Evolutionary conservation across 2,113 vertebrate species (phyloP), one percentile per base, ranked within the genome.

Genomic region (Anarhynchus alexandrinus): DNA sequence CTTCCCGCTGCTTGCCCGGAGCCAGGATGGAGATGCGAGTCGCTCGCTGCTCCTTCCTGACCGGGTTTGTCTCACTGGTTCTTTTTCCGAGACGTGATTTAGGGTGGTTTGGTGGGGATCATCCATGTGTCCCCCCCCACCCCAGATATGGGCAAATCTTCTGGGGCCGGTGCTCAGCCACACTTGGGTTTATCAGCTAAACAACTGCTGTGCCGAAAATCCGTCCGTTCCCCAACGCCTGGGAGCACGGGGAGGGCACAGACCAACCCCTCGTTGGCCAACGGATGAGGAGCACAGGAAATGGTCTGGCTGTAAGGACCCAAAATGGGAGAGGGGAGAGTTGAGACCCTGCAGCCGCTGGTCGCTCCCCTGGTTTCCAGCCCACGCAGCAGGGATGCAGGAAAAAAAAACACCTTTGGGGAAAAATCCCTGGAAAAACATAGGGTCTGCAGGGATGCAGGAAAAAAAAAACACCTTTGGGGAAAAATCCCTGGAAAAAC

Each of bases 311-410:
- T 47, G 12, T 9, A n/a, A 51, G 38, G n/a, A 57, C 27, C 36
- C 61, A 19, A 52, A 59, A 23, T 0, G 15, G 52, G 59, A 32
- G 23, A 40, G n/a, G n/a, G 66, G 27, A 38, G 47, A 27, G 47
- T 11, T 2, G 74, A 54, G 57, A 27, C 94, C 49, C 49, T 11
- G 22, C 49, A 51, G 36, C 96, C 80, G 3, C 82, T 94, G 93
- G 36, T 94, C 69, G 94, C 96, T 26, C 42, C 93, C 95, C 5
- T 96, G 43, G 90, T 95, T 65, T 97, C 96, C 61, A 51, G 23
- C 22, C 49, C 49, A 51, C 22, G 22, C 49, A 51, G 22, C 49
- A 23, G 49, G 21, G 22, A 49, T 23, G 49, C 49, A 49, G 49
- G 23, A 23, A 49, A 49, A 49, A 47, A 47, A 47, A 15, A 15